phyloP scores from a whole-genome alignment of 2,113 vertebrate species.

The Microcebus griseorufus region DNA sequence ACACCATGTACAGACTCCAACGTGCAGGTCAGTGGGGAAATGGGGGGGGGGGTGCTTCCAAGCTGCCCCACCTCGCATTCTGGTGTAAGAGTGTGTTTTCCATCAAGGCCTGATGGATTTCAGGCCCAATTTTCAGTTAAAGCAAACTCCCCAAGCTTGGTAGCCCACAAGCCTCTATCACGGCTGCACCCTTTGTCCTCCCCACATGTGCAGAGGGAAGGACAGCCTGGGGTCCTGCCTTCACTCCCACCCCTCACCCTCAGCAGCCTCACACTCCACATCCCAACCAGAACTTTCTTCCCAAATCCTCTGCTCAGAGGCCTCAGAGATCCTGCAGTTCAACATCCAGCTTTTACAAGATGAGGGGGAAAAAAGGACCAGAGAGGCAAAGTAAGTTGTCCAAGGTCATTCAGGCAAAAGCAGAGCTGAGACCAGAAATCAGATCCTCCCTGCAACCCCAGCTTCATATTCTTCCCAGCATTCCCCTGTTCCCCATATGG shows the following conservation, averaged over 20 bases:
- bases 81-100: background rate
- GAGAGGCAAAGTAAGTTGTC: background rate
- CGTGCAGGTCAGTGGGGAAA: slow-evolving; percentile 67
- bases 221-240: background rate
- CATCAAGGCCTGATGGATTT: background rate
- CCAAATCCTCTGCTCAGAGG: background rate
- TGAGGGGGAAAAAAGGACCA: background rate
- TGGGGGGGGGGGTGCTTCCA: background rate
- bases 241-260: background rate
- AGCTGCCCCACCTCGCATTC: background rate
- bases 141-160: background rate
- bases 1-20: slow-evolving; percentile 56
- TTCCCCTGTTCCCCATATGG: background rate
- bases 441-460: background rate
- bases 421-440: background rate
- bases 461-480: background rate
- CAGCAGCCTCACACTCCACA: background rate
- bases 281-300: background rate
- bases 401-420: background rate
- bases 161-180: background rate
- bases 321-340: background rate
- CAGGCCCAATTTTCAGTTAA: background rate
- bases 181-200: background rate
- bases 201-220: background rate
- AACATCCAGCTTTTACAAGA: background rate